A percentile compares a stretch with the other conserved stretches of the same genome.
These are phyloP conservation scores for Champsocephalus esox DNA, from an alignment of 2,797 vertebrate genomes.

Conservation along the genomic window DNA sequence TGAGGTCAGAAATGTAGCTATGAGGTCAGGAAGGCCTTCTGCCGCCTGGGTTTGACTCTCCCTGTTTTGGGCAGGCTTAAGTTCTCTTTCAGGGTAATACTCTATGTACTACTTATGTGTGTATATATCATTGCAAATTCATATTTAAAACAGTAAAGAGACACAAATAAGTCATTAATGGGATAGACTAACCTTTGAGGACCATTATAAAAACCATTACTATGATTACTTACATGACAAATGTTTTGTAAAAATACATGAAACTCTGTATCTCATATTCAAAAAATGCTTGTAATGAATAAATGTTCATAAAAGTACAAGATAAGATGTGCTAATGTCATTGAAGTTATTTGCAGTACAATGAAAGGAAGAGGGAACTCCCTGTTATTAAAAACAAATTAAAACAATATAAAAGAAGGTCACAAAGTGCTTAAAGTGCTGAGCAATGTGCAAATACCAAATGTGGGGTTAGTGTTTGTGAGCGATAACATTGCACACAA, in stretches of 20 bases:
- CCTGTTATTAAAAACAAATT: too few relatives aligned
- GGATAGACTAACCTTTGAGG: conserved; percentile 2
- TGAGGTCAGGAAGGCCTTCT: background rate
- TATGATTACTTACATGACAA: conserved; percentile 8
- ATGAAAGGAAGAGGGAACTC: too few relatives aligned
- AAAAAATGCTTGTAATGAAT: conserved; percentile 50
- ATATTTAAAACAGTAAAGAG: conserved; percentile 54
- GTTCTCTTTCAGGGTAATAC: conserved; percentile 46
- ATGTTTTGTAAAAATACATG: conserved; percentile 26
- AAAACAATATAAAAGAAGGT: too few relatives aligned
- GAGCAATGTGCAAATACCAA: too few relatives aligned
- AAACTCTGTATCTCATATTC: conserved; percentile 21
- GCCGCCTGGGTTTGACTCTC: conserved; percentile 8
- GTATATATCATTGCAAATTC: conserved; percentile 30
- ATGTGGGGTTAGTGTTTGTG: conserved; percentile 1
- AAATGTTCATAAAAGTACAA: conserved; percentile 34
- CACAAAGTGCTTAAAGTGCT: too few relatives aligned
- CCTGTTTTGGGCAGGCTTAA: conserved; percentile 18
- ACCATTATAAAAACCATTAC: background rate
- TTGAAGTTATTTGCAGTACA: too few relatives aligned
- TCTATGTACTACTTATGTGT: conserved; percentile 30
- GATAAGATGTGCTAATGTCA: too few relatives aligned
- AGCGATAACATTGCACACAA: conserved; percentile 5
- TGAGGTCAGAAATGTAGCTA: conserved; percentile 3
- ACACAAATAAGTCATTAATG: background rate